Percentiles rank a stretch among this genome's conserved stretches.
Evolutionary conservation across 2,888 invertebrate species (phyloP).

Genomic region (Drosophila aldrichi): DNA sequence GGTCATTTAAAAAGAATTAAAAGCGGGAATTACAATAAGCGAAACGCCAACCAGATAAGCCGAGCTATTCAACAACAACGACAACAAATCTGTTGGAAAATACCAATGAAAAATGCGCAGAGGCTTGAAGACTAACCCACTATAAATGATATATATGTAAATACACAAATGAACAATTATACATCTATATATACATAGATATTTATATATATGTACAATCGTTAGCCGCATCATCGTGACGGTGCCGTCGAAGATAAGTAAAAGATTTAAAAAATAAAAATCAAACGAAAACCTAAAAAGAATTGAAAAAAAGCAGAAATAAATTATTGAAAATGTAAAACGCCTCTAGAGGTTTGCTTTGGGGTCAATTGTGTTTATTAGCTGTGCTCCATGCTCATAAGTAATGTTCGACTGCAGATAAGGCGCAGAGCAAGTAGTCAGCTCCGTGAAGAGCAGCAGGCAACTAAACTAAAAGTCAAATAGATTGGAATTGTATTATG

Average conservation of each 20-base stretch:
- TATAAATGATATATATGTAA: not conserved
- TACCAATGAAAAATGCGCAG: conserved; percentile 27
- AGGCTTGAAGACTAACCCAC: conserved; percentile 40
- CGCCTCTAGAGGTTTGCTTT: conserved; percentile 35
- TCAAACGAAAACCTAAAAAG: conserved; percentile 22
- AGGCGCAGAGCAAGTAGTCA: conserved; percentile 14
- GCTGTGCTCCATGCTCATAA: conserved; percentile 19
- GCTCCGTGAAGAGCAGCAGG: not conserved
- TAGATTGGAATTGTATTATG: conserved; percentile 23
- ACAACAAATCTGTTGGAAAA: conserved; percentile 31
- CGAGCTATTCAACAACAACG: conserved; percentile 1
- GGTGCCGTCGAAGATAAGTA: conserved; percentile 44
- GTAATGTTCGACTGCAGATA: conserved; percentile 38
- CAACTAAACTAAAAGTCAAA: conserved; percentile 19
- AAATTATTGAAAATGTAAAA: conserved; percentile 22
- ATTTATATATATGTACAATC: conserved; percentile 22
- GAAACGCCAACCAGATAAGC: conserved; percentile 55
- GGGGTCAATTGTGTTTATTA: conserved; percentile 60
- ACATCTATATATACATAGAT: not conserved
- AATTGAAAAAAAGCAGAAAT: conserved; percentile 28
- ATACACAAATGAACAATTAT: too few species aligned
- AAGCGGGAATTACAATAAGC: conserved; percentile 41
- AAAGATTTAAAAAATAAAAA: conserved; percentile 37
- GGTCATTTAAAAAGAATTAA: conserved; percentile 48
- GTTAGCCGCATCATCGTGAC: conserved; percentile 62